Evolutionary conservation across 2,888 invertebrate genomes (phyloP).

Genomic region (Herminia tarsipennalis): DNA sequence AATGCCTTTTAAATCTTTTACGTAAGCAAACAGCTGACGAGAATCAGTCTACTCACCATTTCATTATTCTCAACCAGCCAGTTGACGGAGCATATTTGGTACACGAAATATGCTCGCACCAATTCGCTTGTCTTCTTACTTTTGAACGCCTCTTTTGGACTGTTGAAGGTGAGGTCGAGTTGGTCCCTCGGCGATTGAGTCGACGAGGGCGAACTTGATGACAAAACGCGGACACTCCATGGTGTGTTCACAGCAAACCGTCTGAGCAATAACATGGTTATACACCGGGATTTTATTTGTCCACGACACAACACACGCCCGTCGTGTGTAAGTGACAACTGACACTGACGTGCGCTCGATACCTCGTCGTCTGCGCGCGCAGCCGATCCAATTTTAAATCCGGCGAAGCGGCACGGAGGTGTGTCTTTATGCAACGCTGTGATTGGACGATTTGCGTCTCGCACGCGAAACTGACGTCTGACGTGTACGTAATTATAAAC

Average conservation of each 20-base stretch:
- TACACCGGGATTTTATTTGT: constrained; percentile 63
- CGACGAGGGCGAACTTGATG: constrained; percentile 48
- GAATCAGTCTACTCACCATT: constrained; percentile 88
- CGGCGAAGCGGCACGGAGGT: constrained; percentile 66
- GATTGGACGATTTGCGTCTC: constrained; percentile 63
- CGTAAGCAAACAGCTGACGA: constrained; percentile 64
- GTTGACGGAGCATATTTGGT: constrained; percentile 95
- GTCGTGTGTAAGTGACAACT: constrained; percentile 66
- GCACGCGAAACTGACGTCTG: constrained; percentile 36
- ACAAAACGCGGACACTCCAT: constrained; percentile 64
- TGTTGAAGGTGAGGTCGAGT: constrained; percentile 94
- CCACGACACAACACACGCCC: constrained; percentile 62
- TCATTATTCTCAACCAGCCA: constrained; percentile 96
- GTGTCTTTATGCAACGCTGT: constrained; percentile 64
- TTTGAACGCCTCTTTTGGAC: constrained; percentile 96
- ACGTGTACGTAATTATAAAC: constrained; percentile 34
- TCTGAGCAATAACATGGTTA: constrained; percentile 77
- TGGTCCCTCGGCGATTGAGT: constrained; percentile 86
- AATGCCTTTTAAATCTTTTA: constrained; percentile 59
- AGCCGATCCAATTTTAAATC: constrained; percentile 78
- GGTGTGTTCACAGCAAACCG: constrained; percentile 72
- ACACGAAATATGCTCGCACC: constrained; percentile 95
- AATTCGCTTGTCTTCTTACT: constrained; percentile 98
- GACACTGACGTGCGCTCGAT: constrained; percentile 77
- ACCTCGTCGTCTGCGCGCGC: constrained; percentile 75